Evolutionary conservation across 2,888 invertebrate species (phyloP).

Genomic region (Eucera pruinosa): DNA sequence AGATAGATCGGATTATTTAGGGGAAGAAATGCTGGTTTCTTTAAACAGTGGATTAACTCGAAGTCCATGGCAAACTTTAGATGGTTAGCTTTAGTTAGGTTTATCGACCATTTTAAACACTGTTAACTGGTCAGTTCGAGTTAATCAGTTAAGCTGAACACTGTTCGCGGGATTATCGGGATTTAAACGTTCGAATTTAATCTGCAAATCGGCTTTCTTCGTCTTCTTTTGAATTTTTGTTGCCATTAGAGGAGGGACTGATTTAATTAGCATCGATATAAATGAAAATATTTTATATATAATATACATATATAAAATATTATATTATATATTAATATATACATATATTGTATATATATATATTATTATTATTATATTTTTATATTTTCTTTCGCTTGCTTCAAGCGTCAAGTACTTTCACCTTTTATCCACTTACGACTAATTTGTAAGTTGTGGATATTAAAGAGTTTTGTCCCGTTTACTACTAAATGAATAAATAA

Average conservation of each 20-base stretch:
- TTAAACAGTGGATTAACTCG: constrained; percentile 49
- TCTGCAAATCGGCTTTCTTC: background rate
- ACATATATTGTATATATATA: no score
- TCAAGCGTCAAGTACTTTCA: no score
- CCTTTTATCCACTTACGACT: no score
- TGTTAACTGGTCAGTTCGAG: constrained; percentile 24
- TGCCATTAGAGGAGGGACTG: background rate
- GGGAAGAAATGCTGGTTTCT: constrained; percentile 2
- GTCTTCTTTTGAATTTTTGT: background rate
- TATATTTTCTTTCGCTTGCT: no score
- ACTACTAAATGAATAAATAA: no score
- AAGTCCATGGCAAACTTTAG: background rate
- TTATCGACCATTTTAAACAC: constrained; percentile 5
- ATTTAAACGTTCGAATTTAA: constrained; percentile 17
- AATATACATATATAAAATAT: no score
- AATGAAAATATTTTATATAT: no score
- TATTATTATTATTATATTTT: no score
- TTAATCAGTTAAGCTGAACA: constrained; percentile 21
- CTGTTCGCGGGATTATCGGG: constrained; percentile 11
- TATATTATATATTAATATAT: no score
- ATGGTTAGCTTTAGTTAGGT: background rate
- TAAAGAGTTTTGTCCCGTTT: no score
- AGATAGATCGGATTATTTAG: constrained; percentile 27
- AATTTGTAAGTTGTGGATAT: no score
- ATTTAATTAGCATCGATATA: background rate